phyloP scores from a whole-genome alignment of 1,140 invertebrate species.

The Wasmannia auropunctata region DNA sequence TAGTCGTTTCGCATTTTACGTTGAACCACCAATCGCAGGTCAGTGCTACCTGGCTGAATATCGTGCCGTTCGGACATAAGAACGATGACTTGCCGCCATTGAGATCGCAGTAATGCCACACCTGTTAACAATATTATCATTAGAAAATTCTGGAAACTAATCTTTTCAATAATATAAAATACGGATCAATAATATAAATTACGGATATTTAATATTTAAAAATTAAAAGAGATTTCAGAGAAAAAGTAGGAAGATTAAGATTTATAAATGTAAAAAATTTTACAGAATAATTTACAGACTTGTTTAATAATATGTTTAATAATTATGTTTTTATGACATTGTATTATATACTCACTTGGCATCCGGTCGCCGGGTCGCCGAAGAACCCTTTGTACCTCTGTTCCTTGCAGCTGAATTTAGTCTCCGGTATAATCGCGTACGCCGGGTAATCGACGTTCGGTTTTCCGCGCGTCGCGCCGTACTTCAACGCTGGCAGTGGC shows the following conservation, averaged over 20 bases:
- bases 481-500: slow-evolving; percentile 76
- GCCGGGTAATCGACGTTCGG: slow-evolving; percentile 94
- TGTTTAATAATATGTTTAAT: not conserved
- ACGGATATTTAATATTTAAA: no score
- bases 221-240: not conserved
- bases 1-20: slow-evolving; percentile 92
- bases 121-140: slow-evolving; percentile 85
- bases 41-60: slow-evolving; percentile 94
- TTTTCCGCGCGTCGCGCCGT: slow-evolving; percentile 90
- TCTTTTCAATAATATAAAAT: not conserved
- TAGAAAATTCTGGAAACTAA: not conserved
- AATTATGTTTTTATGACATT: not conserved
- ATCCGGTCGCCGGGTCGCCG: slow-evolving; percentile 93
- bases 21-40: slow-evolving; percentile 98
- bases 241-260: not conserved
- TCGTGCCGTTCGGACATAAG: slow-evolving; percentile 95
- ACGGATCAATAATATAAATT: not conserved
- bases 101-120: slow-evolving; percentile 96
- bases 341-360: slow-evolving; percentile 88
- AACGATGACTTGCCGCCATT: slow-evolving; percentile 96
- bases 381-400: slow-evolving; percentile 96
- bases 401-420: slow-evolving; percentile 92
- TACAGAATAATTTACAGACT: not conserved
- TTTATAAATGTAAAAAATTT: not conserved
- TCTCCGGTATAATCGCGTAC: slow-evolving; percentile 90